Conservation (phyloP, 2,113 vertebrate genomes). For the Tricholaema leucomelas region DNA sequence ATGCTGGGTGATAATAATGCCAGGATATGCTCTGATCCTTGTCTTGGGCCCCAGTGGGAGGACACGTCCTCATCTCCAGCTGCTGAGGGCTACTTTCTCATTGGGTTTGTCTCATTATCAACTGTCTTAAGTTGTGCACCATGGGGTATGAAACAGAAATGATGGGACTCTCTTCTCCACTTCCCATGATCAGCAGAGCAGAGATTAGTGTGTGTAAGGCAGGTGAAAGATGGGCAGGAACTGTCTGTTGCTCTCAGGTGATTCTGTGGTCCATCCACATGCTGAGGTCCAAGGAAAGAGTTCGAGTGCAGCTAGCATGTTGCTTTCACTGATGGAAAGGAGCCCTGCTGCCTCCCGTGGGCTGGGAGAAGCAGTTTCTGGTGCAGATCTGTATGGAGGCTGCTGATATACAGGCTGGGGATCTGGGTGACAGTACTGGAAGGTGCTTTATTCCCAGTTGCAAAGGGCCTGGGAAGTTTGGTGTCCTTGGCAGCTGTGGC, state of each 20-base stretch:
- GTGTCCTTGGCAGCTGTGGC: neutral
- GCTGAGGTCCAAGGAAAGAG: neutral
- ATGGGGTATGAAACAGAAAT: neutral
- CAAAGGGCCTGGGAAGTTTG: neutral
- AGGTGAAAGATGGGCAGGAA: neutral
- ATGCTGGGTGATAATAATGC: neutral
- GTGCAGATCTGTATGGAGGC: neutral
- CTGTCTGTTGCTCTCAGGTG: neutral
- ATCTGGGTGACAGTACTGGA: neutral
- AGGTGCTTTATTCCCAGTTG: neutral
- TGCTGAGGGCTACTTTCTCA: neutral
- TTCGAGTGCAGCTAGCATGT: neutral
- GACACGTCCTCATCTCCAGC: accelerated
- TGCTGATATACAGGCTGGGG: neutral
- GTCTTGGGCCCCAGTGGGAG: neutral
- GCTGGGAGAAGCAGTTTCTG: neutral
- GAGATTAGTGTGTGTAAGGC: neutral
- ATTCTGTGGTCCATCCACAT: neutral
- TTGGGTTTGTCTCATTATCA: neutral
- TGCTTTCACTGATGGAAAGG: neutral
- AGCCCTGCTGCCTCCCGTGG: neutral
- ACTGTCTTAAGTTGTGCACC: neutral
- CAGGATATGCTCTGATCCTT: neutral
- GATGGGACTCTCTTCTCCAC: neutral
- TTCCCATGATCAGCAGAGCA: neutral